A percentile compares a stretch with the other conserved stretches of the same genome.
These are phyloP conservation scores for Odocoileus hemionus DNA, from an alignment of 2,113 vertebrate genomes.

Conservation along the genomic window DNA sequence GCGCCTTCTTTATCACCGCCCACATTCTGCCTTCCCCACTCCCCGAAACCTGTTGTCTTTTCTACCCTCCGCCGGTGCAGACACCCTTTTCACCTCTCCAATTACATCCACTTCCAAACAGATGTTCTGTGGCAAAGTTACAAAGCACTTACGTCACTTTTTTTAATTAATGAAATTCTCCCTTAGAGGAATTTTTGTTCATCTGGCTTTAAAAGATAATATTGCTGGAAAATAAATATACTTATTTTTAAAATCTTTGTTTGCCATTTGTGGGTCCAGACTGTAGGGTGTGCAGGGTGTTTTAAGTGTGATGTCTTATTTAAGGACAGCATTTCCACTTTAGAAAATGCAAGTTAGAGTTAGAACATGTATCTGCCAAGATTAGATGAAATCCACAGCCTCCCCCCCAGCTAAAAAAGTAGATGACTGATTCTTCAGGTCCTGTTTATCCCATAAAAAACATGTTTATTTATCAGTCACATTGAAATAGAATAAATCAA, in stretches of 20 bases:
- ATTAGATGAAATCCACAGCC: not conserved
- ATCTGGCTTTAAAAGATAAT: slow-evolving; percentile 73
- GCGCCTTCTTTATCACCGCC: slow-evolving; percentile 54
- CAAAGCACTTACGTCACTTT: slow-evolving; percentile 22
- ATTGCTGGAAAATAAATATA: slow-evolving; percentile 26
- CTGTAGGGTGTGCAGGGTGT: not conserved
- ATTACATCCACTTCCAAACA: slow-evolving; percentile 72
- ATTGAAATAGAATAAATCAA: slow-evolving; percentile 19
- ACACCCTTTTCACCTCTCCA: slow-evolving; percentile 71
- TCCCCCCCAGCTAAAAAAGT: not conserved
- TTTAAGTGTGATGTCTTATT: slow-evolving; percentile 34
- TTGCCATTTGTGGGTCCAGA: slow-evolving; percentile 32
- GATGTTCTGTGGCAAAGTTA: slow-evolving; percentile 72
- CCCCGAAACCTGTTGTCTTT: slow-evolving; percentile 39
- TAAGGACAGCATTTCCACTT: slow-evolving; percentile 31
- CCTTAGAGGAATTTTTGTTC: slow-evolving; percentile 70
- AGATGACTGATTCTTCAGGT: not conserved
- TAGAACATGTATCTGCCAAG: not conserved
- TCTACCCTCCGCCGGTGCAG: slow-evolving; percentile 51
- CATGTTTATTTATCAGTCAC: not conserved
- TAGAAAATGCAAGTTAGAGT: slow-evolving; percentile 5
- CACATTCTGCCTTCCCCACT: slow-evolving; percentile 50
- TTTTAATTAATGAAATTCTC: slow-evolving; percentile 77
- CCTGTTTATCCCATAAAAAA: not conserved
- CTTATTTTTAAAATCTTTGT: not conserved